Base-by-base conservation (phyloP, 2,113 vertebrate genomes). In the Oreochromis niloticus region DNA sequence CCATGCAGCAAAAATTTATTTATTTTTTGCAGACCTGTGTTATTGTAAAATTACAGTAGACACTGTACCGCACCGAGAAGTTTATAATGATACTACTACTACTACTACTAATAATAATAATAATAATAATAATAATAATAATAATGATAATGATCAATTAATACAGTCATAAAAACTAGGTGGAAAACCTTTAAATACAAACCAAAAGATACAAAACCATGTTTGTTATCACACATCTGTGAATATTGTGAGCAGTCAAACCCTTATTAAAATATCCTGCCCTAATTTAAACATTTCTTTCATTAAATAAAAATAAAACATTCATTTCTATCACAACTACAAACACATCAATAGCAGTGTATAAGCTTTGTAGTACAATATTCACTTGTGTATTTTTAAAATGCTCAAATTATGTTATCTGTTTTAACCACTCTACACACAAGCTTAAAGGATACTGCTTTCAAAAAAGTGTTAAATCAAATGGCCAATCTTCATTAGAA, bases 71-170 rank as follows among this genome's bases (percentile, higher is more conserved):
- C 48, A 50, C 48, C 1, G 16, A 4, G 48, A 50, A 50, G 16
- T 56, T 56, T 24, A 24, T 24, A 56, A 56, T 24, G 54, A 4
- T 52, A 52, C 1, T 54, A n/a, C 9, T 56, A 24, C n/a, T 55
- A 22, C 3, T 48, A 16, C 0, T 46, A 6, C 2, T 41, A 13
- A 0, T 48, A 27, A 3, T 52, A 52, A 10, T 27, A 3, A 3
- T 54, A 54, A 11, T 54, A 16, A 0, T 43, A 6, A 1, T 41
- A 13, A 1, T 48, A 24, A 24, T 52, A 52, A n/a, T 24, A 3
- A 24, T 54, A n/a, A n/a, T n/a, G n/a, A n/a, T n/a, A 54, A 22
- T 55, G 3, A 22, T 22, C 8, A 55, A 55, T 55, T 55, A 55
- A 24, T 56, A 56, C 2, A 24, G 54, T 1, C 10, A 56, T 24